Evolutionary conservation across 2,888 invertebrate genomes (phyloP).

Genomic region (Synergus gifuensis): DNA sequence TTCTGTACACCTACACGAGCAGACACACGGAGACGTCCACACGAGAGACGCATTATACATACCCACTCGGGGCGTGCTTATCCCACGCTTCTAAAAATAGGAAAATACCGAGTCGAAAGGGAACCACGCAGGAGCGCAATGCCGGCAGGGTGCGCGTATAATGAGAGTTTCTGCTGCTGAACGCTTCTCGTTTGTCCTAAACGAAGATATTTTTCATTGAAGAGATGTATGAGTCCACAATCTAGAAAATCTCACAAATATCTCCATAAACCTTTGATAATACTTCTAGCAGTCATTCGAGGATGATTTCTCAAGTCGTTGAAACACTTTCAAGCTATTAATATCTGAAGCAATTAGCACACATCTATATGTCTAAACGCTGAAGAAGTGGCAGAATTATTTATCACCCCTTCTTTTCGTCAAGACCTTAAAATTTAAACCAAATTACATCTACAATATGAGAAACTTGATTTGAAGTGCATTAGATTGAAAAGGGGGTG

Average conservation of each 20-base stretch:
- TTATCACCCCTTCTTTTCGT: not conserved
- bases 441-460: not conserved
- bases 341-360: too few species aligned
- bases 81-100: conserved; percentile 47
- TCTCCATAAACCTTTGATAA: too few species aligned
- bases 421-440: not conserved
- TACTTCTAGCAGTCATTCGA: too few species aligned
- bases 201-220: conserved; percentile 1
- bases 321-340: too few species aligned
- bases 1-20: conserved; percentile 15
- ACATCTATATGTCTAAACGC: too few species aligned
- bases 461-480: not conserved
- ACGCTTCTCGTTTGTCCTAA: conserved; percentile 1
- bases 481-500: not conserved
- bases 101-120: conserved; percentile 44
- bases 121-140: conserved; percentile 20
- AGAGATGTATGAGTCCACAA: not conserved
- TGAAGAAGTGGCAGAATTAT: too few species aligned
- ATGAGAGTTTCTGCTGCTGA: not conserved
- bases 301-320: too few species aligned
- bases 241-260: not conserved
- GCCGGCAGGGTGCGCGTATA: not conserved
- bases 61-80: conserved; percentile 44
- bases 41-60: conserved; percentile 25
- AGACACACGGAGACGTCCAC: conserved; percentile 11